phyloP scores from a whole-genome alignment of 2,888 invertebrate species.

The Lissonota sp. region DNA sequence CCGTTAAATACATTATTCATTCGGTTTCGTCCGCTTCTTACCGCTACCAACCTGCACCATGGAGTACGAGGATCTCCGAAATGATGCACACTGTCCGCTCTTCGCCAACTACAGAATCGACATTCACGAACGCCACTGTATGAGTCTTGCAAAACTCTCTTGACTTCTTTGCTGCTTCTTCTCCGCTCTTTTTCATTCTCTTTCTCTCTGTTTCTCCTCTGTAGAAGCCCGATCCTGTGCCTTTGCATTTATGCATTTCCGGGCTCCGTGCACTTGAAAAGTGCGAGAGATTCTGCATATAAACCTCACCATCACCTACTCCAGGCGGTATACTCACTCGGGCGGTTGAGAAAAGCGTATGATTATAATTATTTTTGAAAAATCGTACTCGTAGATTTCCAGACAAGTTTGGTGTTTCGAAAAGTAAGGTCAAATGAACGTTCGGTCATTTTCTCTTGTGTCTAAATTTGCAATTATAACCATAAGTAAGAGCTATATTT shows the following conservation, averaged over 20 bases:
- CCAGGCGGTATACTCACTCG: too few relatives aligned
- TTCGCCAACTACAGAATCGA: conserved; percentile 32
- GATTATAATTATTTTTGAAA: too few relatives aligned
- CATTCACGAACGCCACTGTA: neutral
- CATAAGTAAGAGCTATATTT: too few relatives aligned
- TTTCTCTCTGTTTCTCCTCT: conserved; percentile 56
- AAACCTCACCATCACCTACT: neutral
- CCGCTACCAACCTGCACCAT: conserved; percentile 50
- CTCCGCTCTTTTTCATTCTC: neutral
- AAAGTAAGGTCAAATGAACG: too few relatives aligned
- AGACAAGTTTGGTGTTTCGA: too few relatives aligned
- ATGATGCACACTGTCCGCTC: conserved; percentile 27
- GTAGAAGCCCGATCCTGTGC: conserved; percentile 54
- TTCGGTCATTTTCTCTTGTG: too few relatives aligned
- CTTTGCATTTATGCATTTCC: conserved; percentile 77
- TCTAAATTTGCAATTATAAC: too few relatives aligned
- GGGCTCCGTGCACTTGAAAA: conserved; percentile 57
- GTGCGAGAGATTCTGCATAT: conserved; percentile 50
- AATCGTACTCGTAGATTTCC: too few relatives aligned
- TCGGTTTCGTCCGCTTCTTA: conserved; percentile 77
- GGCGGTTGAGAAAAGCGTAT: too few relatives aligned
- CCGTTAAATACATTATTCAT: conserved; percentile 82
- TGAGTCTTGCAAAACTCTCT: too few relatives aligned
- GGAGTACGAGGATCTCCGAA: conserved; percentile 41
- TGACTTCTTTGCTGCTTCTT: too few relatives aligned